Evolutionary conservation across 1,140 invertebrate genomes (phyloP), one percentile per base, ranked within the genome.

Genomic region (Ceratina calcarata): DNA sequence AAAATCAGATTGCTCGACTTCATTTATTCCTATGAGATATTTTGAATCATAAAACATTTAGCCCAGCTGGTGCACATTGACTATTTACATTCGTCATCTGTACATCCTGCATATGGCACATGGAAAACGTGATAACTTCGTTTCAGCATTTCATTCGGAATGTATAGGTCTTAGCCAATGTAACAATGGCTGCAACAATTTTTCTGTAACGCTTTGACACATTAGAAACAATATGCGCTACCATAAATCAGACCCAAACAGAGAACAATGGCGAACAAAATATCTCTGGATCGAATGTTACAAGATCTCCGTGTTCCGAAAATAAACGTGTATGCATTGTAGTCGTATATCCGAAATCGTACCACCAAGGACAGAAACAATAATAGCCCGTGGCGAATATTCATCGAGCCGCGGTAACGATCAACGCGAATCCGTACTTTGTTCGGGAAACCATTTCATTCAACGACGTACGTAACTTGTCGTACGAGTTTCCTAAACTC

Each of bases 261-360:
- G 37, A 45, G 37, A 45, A 45, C 37, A 45, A 45, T 10, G 37
- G 37, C 37, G 37, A 45, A 13, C 2, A 22, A 16, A 8, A 57
- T 58, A 18, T 49, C 32, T 7, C 51, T 8, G 16, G 49, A 45
- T 45, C 27, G 53, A 49, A 27, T 10, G 49, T 53, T 24, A 16
- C 49, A 3, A 60, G 55, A 49, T 69, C 69, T 22, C 32, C 24
- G 32, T 32, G 57, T 1, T 61, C 68, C 20, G 16, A 78, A 32
- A 78, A 78, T 78, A 78, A 76, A n/a, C 65, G 37, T 45, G 37
- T 45, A 10, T 3, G 12, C 57, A 51, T 49, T 12, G 67, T 57
- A 15, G 13, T n/a, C 49, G 57, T 57, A 57, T 57, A 18, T 77
- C n/a, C 51, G 49, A 66, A n/a, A 58, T 20, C 58, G 49, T 10